Evolutionary conservation across 2,888 invertebrate genomes (phyloP).

Genomic region (Caradrina clavipalpis): DNA sequence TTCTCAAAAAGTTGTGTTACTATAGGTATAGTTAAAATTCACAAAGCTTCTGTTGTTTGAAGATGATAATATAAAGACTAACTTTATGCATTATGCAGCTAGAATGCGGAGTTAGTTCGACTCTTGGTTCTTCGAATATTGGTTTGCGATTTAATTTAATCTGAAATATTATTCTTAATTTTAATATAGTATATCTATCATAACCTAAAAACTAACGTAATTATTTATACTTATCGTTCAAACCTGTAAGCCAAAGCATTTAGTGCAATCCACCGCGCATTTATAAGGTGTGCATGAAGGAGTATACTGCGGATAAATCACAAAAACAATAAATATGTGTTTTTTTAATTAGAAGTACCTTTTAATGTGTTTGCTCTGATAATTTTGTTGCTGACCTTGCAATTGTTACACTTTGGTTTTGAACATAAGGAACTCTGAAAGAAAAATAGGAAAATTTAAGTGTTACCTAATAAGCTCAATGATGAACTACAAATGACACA

Average conservation of each 20-base stretch:
- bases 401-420: slow-evolving; percentile 66
- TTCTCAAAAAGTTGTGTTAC: neutral
- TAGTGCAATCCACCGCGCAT: slow-evolving; percentile 71
- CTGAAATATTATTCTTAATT: slow-evolving; percentile 67
- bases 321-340: slow-evolving; percentile 5
- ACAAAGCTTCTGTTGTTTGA: neutral
- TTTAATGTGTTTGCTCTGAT: neutral
- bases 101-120: slow-evolving; percentile 82
- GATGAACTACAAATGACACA: neutral
- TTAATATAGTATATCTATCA: neutral
- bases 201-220: neutral
- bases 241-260: slow-evolving; percentile 78
- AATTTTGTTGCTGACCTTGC: slow-evolving; percentile 66
- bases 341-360: neutral
- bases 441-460: slow-evolving; percentile 8
- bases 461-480: neutral
- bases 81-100: slow-evolving; percentile 82
- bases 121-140: slow-evolving; percentile 72
- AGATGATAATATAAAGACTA: slow-evolving; percentile 9
- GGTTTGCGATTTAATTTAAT: slow-evolving; percentile 76
- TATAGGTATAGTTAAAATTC: neutral
- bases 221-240: slow-evolving; percentile 4
- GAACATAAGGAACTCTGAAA: slow-evolving; percentile 67
- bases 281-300: slow-evolving; percentile 65
- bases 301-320: slow-evolving; percentile 58